Evolutionary conservation across 2,888 invertebrate genomes (phyloP), one percentile per base, ranked within the genome.

Genomic region (Sicus ferrugineus): DNA sequence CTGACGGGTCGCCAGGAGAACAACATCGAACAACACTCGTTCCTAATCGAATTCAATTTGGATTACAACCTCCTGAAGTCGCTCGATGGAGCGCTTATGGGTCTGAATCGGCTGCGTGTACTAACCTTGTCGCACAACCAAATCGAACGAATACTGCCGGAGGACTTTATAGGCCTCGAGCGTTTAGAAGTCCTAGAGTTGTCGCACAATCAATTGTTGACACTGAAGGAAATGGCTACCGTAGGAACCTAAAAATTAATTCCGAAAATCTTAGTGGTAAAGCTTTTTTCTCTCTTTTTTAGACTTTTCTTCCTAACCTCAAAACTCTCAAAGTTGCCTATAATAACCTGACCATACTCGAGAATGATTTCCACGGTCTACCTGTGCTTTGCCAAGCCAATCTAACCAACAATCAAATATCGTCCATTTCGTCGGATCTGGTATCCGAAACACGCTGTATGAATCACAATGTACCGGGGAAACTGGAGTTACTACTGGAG

Each of bases 311-410:
- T 76, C 93, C 93, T 23, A 89, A 90, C 46, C 83, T 95, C 74
- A 92, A 92, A 82, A 91, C 92, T 77, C 83, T 95, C 68, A 89
- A 91, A 74, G 93, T 92, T 1, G 91, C 92, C 68, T 89, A 92
- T 81, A 95, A 95, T 81, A 90, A 91, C 74, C 87, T 95, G 63
- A 91, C 91, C 3, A 86, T 89, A 58, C 86, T 94, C 76, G 92
- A 93, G 72, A 90, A 90, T 78, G 94, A 94, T 82, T 94, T 94
- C 83, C 92, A 93, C 76, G 94, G 94, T 1, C 86, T 94, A 72
- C 94, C 94, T 0, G 90, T 91, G 2, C 87, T 95, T 9, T 95
- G 94, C 80, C 89, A 90, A 83, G 94, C 93, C 2, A 93, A 94
- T 83, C 86, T 95, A 56, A 92, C 92, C 3, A 89, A 90, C 79